These are phyloP conservation scores for Oxyura jamaicensis DNA, from an alignment of 2,113 vertebrate genomes.

Conservation along the genomic window DNA sequence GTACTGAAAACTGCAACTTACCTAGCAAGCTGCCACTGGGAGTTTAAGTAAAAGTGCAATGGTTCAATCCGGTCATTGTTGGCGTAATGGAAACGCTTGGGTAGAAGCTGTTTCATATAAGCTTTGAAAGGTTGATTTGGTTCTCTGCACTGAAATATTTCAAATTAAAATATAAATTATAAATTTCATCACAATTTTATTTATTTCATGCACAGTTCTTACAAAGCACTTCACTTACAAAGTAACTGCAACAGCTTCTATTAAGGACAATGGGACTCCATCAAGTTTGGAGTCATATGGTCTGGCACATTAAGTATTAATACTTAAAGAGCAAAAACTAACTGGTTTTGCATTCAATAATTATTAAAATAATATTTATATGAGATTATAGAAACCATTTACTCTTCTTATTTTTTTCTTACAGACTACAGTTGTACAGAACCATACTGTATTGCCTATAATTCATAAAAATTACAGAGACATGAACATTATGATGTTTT, in stretches of 20 bases:
- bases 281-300: neutral
- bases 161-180: neutral
- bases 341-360: neutral
- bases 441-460: neutral
- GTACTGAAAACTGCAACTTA: constrained; percentile 74
- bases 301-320: neutral
- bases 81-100: constrained; percentile 94
- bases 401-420: neutral
- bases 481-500: neutral
- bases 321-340: neutral
- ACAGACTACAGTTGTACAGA: neutral
- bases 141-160: constrained; percentile 82
- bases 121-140: constrained; percentile 89
- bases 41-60: constrained; percentile 88
- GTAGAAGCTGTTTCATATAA: constrained; percentile 91
- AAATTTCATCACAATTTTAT: neutral
- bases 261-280: neutral
- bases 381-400: neutral
- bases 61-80: constrained; percentile 88
- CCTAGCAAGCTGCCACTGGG: constrained; percentile 91
- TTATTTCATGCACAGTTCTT: neutral
- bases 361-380: neutral
- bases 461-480: neutral
- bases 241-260: neutral
- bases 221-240: neutral